phyloP scores from a whole-genome alignment of 2,113 vertebrate species.

The Merops nubicus region DNA sequence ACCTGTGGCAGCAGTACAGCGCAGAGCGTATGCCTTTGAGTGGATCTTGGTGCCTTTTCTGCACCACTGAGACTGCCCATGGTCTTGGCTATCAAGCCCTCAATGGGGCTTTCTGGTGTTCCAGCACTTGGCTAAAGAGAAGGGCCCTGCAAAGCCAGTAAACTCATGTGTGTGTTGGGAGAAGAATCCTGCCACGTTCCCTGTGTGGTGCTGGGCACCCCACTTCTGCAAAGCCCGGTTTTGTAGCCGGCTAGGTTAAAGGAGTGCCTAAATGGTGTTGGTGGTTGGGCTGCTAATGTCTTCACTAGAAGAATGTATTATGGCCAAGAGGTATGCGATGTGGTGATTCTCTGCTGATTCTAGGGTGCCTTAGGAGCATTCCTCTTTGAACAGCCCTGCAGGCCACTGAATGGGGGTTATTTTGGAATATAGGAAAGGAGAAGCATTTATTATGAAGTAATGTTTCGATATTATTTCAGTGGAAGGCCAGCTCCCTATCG shows the following conservation, averaged over 20 bases:
- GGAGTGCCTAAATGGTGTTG: background rate
- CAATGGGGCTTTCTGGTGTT: background rate
- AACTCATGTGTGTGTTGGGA: background rate
- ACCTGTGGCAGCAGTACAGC: background rate
- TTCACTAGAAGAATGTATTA: background rate
- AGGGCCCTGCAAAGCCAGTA: background rate
- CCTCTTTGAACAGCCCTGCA: background rate
- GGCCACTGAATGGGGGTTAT: background rate
- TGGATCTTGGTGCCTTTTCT: background rate
- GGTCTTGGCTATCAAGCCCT: background rate
- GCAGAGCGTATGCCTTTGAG: too few relatives aligned
- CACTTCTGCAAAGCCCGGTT: background rate
- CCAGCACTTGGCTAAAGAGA: background rate
- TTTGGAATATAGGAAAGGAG: background rate
- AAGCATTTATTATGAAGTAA: background rate
- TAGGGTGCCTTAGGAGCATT: background rate
- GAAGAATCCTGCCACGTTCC: background rate
- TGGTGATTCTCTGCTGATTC: background rate
- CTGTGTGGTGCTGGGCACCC: background rate
- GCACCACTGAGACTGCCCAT: background rate
- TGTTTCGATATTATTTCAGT: background rate
- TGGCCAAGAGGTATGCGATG: too few relatives aligned
- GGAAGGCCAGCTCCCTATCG: background rate
- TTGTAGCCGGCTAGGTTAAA: background rate
- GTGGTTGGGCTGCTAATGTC: background rate